These are phyloP conservation scores for Tadarida brasiliensis DNA, from an alignment of 2,797 vertebrate genomes.

Conservation along the genomic window DNA sequence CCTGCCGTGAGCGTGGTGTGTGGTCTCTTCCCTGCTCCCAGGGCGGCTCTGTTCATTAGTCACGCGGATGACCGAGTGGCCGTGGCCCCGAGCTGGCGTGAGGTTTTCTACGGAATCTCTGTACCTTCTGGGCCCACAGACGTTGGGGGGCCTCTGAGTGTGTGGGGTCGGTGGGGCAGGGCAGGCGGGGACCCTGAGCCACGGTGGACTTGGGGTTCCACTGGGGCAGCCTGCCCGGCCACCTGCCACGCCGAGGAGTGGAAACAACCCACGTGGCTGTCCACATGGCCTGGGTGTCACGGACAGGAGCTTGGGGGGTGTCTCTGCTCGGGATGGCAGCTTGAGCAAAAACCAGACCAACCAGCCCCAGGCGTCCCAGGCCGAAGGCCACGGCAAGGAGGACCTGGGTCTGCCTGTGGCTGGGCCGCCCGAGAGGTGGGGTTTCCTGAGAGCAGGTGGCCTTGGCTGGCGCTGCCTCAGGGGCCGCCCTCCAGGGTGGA, in stretches of 20 bases:
- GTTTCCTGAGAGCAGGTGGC: neutral
- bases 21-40: neutral
- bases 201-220: neutral
- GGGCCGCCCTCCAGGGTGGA: neutral
- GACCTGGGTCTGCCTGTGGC: neutral
- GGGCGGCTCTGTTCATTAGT: fast-evolving
- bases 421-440: too few species aligned
- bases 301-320: fast-evolving
- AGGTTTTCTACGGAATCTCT: neutral
- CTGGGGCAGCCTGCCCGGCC: neutral
- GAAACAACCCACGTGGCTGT: fast-evolving
- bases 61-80: neutral
- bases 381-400: too few species aligned
- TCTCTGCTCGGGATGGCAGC: fast-evolving
- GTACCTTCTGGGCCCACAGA: neutral
- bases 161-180: fast-evolving
- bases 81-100: fast-evolving
- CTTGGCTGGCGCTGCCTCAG: neutral
- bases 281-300: fast-evolving
- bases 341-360: fast-evolving
- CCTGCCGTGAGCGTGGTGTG: neutral
- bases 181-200: neutral
- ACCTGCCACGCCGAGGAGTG: neutral
- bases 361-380: neutral
- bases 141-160: neutral